Evolutionary conservation across 2,888 invertebrate genomes (phyloP), one percentile per base, ranked within the genome.

Genomic region (Conistra vaccinii): DNA sequence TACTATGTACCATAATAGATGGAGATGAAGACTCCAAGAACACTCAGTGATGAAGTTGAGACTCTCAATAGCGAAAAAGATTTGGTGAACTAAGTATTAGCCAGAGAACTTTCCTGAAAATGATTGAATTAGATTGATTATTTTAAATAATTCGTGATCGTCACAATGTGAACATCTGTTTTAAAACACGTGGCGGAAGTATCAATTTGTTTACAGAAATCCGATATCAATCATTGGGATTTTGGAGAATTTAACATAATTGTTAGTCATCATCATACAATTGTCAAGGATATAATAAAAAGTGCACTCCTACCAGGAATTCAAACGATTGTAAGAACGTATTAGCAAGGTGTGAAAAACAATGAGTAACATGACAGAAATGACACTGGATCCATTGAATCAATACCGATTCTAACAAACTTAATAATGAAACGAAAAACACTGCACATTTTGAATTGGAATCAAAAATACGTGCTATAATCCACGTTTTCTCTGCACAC

Each of bases 151-250:
- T 51, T 68, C 42, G 6, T 20, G 3, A 42, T 26, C n/a, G 42
- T 23, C 23, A 53, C 45, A 69, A 63, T 51, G 14, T 57, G 32
- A 26, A 51, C 48, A 63, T 82, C 66, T 81, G 66, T 70, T 82
- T 23, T 23, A 61, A 39, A 48, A 57, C 78, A 77, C 63, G 58
- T 83, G 73, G 57, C 69, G 73, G 83, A 77, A 85, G 72, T 85
- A 85, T 85, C 55, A 58, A 1, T 17, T 55, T 20, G 39, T 74
- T 45, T 55, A 70, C 35, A 39, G 63, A 63, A 69, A 82, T 66
- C 35, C 4, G 4, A 73, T 85, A 85, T 77, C 32, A 58, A 65
- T 70, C 58, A 45, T 6, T 55, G 57, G 39, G 48, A 55, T 71
- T 75, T 81, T 67, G 55, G 58, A 12, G 14, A 26, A 70, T 66